A percentile compares a stretch with the other conserved stretches of the same genome.
These are phyloP conservation scores for Hirudo medicinalis DNA, from an alignment of 1,140 invertebrate species.

Conservation along the genomic window DNA sequence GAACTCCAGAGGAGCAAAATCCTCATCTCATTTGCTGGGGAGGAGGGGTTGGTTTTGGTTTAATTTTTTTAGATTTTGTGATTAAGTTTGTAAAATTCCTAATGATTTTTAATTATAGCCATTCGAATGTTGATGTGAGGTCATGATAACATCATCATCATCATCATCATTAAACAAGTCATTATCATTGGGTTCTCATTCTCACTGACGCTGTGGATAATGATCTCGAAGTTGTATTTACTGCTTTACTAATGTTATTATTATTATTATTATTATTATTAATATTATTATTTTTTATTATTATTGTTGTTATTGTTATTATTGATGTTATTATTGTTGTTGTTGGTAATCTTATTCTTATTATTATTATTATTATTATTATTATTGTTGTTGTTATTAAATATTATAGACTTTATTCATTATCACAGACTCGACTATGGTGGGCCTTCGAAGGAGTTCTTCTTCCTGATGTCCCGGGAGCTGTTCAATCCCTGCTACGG, in stretches of 20 bases:
- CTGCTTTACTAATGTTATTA: too few species aligned
- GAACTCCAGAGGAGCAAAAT: conserved; percentile 86
- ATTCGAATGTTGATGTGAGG: too few species aligned
- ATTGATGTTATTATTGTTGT: neutral
- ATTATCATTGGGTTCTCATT: neutral
- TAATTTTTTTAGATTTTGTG: too few species aligned
- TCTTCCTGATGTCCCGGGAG: conserved; percentile 85
- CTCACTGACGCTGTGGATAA: too few species aligned
- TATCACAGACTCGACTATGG: conserved; percentile 69
- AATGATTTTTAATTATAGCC: too few species aligned
- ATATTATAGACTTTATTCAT: conserved; percentile 5
- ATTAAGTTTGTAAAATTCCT: too few species aligned
- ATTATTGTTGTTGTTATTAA: neutral
- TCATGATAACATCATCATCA: too few species aligned
- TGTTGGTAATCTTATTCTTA: too few species aligned
- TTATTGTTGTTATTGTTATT: neutral
- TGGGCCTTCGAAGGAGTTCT: conserved; percentile 87
- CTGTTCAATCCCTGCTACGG: conserved; percentile 97
- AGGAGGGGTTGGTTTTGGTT: conserved; percentile 84
- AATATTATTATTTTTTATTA: too few species aligned
- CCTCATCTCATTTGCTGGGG: conserved; percentile 84
- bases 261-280: neutral
- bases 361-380: neutral
- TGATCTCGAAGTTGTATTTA: too few species aligned
- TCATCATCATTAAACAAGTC: conserved; percentile 15